phyloP scores from a whole-genome alignment of 1,140 invertebrate genomes.

The Ceratoteleas bidentatus region DNA sequence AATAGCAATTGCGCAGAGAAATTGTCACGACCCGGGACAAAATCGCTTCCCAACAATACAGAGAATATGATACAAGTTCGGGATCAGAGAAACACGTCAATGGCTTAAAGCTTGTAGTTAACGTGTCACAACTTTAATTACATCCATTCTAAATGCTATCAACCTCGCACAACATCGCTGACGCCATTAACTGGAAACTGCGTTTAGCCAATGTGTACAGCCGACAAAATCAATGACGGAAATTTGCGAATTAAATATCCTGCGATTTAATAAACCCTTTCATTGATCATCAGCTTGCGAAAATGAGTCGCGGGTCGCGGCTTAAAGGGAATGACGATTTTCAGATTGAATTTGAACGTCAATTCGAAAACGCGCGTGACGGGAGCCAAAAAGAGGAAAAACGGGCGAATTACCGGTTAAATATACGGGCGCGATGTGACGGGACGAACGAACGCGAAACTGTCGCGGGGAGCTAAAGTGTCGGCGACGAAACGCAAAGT shows the following conservation, averaged over 20 bases:
- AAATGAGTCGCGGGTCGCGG: too few relatives aligned
- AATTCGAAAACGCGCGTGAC: too few relatives aligned
- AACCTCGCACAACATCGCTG: constrained; percentile 41
- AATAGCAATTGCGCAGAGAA: constrained; percentile 50
- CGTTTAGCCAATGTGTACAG: constrained; percentile 37
- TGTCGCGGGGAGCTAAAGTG: neutral
- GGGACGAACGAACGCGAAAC: neutral
- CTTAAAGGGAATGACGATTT: too few relatives aligned
- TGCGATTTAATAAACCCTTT: constrained; percentile 22
- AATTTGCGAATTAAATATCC: constrained; percentile 43
- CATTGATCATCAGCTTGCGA: constrained; percentile 9
- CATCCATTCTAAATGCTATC: constrained; percentile 72
- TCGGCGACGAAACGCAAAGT: neutral
- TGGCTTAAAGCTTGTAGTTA: constrained; percentile 72
- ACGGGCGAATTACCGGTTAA: too few relatives aligned
- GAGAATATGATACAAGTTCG: constrained; percentile 69
- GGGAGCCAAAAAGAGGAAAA: too few relatives aligned
- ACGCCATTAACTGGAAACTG: constrained; percentile 42
- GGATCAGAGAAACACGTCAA: constrained; percentile 33
- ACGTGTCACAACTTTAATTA: constrained; percentile 79
- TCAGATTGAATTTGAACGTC: too few relatives aligned
- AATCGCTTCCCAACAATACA: constrained; percentile 2
- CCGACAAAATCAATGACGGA: constrained; percentile 34
- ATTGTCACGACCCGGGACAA: constrained; percentile 1
- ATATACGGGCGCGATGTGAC: too few relatives aligned